Conservation (phyloP, 2,888 invertebrate genomes). For the Agrilus mali region DNA sequence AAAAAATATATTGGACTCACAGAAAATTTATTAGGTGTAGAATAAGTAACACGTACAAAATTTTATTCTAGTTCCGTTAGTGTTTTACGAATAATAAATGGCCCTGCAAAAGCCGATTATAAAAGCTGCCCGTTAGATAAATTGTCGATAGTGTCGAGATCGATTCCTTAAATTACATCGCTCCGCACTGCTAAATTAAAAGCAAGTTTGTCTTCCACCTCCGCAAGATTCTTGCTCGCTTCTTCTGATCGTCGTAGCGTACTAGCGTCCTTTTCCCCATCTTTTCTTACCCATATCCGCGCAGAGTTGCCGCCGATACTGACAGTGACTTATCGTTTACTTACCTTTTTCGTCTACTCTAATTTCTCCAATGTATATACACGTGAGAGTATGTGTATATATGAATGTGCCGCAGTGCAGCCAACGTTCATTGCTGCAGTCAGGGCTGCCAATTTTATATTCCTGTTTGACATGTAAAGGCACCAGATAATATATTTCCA, state of each 20-base stretch:
- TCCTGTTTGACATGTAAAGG: too few relatives aligned
- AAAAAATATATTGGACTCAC: too few relatives aligned
- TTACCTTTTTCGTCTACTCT: background rate
- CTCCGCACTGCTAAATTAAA: conserved; percentile 33
- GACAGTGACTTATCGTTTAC: conserved; percentile 13
- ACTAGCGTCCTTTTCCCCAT: conserved; percentile 1
- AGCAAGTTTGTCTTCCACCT: conserved; percentile 27
- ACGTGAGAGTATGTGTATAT: too few relatives aligned
- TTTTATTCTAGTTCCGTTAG: background rate
- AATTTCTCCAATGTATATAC: background rate
- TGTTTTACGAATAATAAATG: conserved; percentile 21
- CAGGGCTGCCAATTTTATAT: too few relatives aligned
- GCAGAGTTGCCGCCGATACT: conserved; percentile 2
- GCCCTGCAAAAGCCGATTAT: conserved; percentile 29
- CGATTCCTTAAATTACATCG: conserved; percentile 32
- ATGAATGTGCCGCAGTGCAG: too few relatives aligned
- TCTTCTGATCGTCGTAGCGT: conserved; percentile 9
- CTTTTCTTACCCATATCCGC: background rate
- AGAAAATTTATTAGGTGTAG: too few relatives aligned
- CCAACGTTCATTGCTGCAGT: too few relatives aligned
- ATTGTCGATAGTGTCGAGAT: conserved; percentile 29
- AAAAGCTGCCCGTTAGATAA: conserved; percentile 29
- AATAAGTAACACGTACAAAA: too few relatives aligned
- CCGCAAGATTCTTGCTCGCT: conserved; percentile 22
- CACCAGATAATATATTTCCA: too few relatives aligned